A percentile compares a stretch with the other conserved stretches of the same genome.
Conservation (phyloP, 2,113 vertebrate species). For the Lamprotornis superbus region DNA sequence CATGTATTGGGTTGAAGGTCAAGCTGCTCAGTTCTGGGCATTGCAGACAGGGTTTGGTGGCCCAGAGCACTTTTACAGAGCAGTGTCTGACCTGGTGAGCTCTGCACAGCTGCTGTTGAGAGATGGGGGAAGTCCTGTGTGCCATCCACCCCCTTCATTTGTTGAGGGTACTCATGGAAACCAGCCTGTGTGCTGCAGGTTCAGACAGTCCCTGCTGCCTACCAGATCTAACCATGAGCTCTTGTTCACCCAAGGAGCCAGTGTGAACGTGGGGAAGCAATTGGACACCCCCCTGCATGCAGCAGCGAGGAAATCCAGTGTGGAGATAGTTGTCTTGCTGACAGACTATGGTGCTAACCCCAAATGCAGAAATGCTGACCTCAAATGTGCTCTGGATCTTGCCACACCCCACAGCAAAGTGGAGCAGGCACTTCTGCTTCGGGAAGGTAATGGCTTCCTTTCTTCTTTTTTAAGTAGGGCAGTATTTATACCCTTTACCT, state of each 20-base stretch:
- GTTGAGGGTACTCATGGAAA: not conserved
- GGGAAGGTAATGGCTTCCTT: conserved; percentile 70
- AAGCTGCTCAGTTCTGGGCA: not conserved
- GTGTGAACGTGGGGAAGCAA: conserved; percentile 74
- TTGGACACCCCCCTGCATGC: conserved; percentile 85
- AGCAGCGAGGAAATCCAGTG: conserved; percentile 72
- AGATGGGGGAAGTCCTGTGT: not conserved
- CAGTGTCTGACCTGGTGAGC: not conserved
- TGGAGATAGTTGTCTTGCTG: conserved; percentile 77
- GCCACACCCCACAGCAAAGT: conserved; percentile 72
- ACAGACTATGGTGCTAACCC: conserved; percentile 85
- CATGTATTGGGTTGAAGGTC: not conserved
- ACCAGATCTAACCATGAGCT: not conserved
- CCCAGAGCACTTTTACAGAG: not conserved
- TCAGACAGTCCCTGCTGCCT: not conserved
- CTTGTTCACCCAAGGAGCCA: conserved; percentile 79
- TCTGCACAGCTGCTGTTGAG: not conserved
- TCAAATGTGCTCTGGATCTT: conserved; percentile 83
- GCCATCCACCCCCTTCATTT: not conserved
- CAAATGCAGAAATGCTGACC: conserved; percentile 79
- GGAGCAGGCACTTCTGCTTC: conserved; percentile 71
- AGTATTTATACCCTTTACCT: not conserved
- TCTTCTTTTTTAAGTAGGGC: not conserved
- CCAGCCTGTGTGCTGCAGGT: not conserved
- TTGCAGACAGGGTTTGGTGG: rapidly evolving